Percentiles rank a stretch among this genome's conserved stretches.
These are phyloP conservation scores for Melanerpes aurifrons DNA, from an alignment of 2,113 vertebrate genomes.

Conservation along the genomic window DNA sequence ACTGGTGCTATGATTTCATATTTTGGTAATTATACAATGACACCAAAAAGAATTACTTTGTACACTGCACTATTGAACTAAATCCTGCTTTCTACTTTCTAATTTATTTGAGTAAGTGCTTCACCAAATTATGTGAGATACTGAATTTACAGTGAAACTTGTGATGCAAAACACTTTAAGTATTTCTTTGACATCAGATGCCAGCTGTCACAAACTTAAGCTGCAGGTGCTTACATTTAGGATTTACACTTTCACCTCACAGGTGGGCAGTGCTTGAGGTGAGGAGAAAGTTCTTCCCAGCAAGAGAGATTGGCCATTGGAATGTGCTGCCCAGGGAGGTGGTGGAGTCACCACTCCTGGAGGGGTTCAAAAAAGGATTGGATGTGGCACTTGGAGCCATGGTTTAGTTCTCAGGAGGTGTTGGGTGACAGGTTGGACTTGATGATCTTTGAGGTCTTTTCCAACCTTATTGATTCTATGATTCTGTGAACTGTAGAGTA, in stretches of 20 bases:
- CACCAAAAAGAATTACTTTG: background rate
- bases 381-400: too few relatives aligned
- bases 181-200: background rate
- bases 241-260: background rate
- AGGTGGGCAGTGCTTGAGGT: background rate
- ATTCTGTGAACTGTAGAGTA: background rate
- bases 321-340: too few relatives aligned
- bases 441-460: too few relatives aligned
- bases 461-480: too few relatives aligned
- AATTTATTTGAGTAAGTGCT: background rate
- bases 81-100: background rate
- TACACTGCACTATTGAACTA: background rate
- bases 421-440: too few relatives aligned
- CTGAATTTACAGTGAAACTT: background rate
- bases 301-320: too few relatives aligned
- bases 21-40: background rate
- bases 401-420: too few relatives aligned
- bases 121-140: background rate
- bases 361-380: too few relatives aligned
- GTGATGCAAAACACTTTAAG: background rate
- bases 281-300: too few relatives aligned
- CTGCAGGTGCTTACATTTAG: background rate
- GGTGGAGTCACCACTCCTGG: too few relatives aligned
- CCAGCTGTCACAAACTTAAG: background rate
- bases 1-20: background rate